Percentiles rank a stretch among this genome's conserved stretches.
Evolutionary conservation across 2,888 invertebrate genomes (phyloP).

Genomic region (Laspeyria flexula): DNA sequence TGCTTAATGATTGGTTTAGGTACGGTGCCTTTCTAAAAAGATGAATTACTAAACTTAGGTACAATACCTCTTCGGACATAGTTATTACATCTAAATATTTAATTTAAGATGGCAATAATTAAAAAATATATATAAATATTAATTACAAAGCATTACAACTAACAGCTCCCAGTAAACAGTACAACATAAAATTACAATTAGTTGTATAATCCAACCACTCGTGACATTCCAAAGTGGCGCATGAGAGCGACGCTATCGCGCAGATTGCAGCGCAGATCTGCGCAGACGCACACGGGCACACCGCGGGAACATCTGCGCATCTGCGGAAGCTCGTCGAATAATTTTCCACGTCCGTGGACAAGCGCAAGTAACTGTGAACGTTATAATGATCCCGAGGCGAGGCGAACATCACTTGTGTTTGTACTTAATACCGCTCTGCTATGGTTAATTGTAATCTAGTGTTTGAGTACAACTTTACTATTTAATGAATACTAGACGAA

Average conservation of each 20-base stretch:
- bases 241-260: constrained; percentile 38
- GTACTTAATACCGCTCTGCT: constrained; percentile 37
- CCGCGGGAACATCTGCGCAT: constrained; percentile 19
- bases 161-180: not conserved
- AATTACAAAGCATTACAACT: not conserved
- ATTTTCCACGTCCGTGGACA: constrained; percentile 82
- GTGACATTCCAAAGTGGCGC: constrained; percentile 26
- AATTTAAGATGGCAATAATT: too few relatives aligned
- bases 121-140: not conserved
- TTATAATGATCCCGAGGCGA: constrained; percentile 62
- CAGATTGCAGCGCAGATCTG: constrained; percentile 9
- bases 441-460: constrained; percentile 30
- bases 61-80: too few relatives aligned
- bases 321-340: constrained; percentile 75
- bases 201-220: not conserved
- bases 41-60: too few relatives aligned
- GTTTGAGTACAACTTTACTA: not conserved
- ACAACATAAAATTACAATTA: constrained; percentile 8
- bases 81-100: too few relatives aligned
- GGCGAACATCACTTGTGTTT: constrained; percentile 18
- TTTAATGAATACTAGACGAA: not conserved
- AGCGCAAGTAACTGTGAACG: constrained; percentile 70
- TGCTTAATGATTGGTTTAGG: too few relatives aligned
- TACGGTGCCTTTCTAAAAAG: too few relatives aligned
- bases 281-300: constrained; percentile 4